phyloP scores from a whole-genome alignment of 2,888 invertebrate genomes.

The Electrophaes corylata region DNA sequence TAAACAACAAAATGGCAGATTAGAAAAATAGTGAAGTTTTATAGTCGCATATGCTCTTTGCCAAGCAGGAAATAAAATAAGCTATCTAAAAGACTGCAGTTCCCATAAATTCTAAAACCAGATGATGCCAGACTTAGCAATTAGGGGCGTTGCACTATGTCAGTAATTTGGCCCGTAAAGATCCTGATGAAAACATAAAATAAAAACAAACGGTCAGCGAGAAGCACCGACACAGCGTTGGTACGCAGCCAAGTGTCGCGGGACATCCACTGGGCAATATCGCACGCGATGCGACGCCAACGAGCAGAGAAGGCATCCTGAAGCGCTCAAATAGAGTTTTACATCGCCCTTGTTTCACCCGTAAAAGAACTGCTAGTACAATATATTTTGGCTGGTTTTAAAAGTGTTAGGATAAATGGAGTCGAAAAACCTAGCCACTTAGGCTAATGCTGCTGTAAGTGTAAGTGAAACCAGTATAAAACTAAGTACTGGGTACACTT shows the following conservation, averaged over 20 bases:
- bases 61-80: slow-evolving; percentile 5
- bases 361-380: neutral
- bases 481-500: too few species aligned
- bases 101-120: slow-evolving; percentile 8
- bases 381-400: too few species aligned
- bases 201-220: slow-evolving; percentile 72
- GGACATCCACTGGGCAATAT: slow-evolving; percentile 43
- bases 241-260: slow-evolving; percentile 71
- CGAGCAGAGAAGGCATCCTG: neutral
- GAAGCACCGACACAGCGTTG: slow-evolving; percentile 71
- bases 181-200: slow-evolving; percentile 78
- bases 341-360: neutral
- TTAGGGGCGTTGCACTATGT: slow-evolving; percentile 31
- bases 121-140: slow-evolving; percentile 22
- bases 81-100: slow-evolving; percentile 6
- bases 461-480: too few species aligned
- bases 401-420: too few species aligned
- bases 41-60: neutral
- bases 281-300: slow-evolving; percentile 22
- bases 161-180: slow-evolving; percentile 63
- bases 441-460: too few species aligned
- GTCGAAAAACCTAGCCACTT: too few species aligned
- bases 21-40: slow-evolving; percentile 1
- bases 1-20: neutral
- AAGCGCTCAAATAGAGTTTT: slow-evolving; percentile 1